Evolutionary conservation across 2,888 invertebrate genomes (phyloP).

Genomic region (Apamea epomidion): DNA sequence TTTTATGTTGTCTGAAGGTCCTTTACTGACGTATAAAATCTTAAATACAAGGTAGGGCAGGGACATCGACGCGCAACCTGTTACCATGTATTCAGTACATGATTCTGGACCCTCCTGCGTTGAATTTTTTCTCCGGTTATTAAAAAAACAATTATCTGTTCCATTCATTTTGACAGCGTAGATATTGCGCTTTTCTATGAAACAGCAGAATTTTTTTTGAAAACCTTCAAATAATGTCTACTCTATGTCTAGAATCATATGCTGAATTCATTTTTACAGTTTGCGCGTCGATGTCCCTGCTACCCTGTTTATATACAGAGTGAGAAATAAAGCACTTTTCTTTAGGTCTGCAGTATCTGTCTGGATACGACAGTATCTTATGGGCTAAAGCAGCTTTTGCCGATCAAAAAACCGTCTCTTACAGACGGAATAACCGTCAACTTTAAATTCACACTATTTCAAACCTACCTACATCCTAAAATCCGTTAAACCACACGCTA

Average conservation of each 20-base stretch:
- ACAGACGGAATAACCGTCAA: not conserved
- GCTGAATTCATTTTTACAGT: too few relatives aligned
- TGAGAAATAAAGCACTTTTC: not conserved
- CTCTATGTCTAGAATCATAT: not conserved
- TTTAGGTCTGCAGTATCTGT: not conserved
- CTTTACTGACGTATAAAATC: not conserved
- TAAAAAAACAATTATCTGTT: not conserved
- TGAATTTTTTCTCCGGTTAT: not conserved
- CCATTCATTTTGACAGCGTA: not conserved
- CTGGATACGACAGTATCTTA: not conserved
- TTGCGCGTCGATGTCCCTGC: too few relatives aligned
- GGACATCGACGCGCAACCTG: not conserved
- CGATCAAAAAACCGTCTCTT: not conserved
- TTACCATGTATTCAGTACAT: not conserved
- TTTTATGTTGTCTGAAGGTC: not conserved
- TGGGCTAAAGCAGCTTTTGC: not conserved
- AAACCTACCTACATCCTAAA: not conserved
- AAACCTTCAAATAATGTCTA: not conserved
- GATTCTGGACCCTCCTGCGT: not conserved
- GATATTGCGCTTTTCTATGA: too few relatives aligned
- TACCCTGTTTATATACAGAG: too few relatives aligned
- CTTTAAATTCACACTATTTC: not conserved
- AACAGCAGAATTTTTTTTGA: too few relatives aligned
- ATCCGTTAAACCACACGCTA: slow-evolving; percentile 13
- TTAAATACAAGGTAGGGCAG: not conserved